Evolutionary conservation across 2,888 invertebrate species (phyloP), one percentile per base, ranked within the genome.

Genomic region (Deroplatys truncata): DNA sequence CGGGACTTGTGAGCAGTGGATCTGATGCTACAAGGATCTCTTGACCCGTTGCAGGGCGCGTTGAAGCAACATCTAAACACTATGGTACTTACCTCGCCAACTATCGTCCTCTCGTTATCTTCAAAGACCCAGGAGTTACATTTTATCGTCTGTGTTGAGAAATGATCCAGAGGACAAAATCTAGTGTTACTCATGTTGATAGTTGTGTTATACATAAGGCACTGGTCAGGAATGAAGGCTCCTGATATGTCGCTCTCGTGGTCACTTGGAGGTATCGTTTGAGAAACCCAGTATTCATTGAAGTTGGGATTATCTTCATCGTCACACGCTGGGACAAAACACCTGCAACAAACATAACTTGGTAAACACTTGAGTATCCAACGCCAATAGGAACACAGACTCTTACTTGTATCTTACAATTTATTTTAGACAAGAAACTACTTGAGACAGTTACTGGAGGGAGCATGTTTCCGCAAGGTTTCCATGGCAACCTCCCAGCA

Each of bases 251-350:
- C 90, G 43, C 89, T 89, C 49, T 89, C 84, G 3, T 85, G 84
- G 31, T 90, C 89, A 28, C 89, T 89, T 3, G 93, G 93, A 0
- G 95, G 95, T 82, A 95, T 93, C 0, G 95, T 94, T 91, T 92
- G 92, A 31, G 93, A 91, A n/a, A 95, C 91, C 95, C 95, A 95
- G 5, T 93, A 91, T 72, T 92, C 92, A 28, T 92, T 90, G 91
- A 93, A 94, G 1, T 91, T 91, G 2, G 94, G 92, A 87, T 92
- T 91, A 0, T 90, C 90, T 13, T 91, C 90, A 90, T 93, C 92
- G 91, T 96, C 95, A 92, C 95, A 96, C 91, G 94, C 94, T 4
- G 95, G 95, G 89, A 96, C 93, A 84, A 92, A 93, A 92, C 95
- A 95, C 92, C 95, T 95, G 91, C n/a, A 43, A 84, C 2, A 85